phyloP scores from a whole-genome alignment of 2,113 vertebrate species.

The Plecturocebus donacophilus region DNA sequence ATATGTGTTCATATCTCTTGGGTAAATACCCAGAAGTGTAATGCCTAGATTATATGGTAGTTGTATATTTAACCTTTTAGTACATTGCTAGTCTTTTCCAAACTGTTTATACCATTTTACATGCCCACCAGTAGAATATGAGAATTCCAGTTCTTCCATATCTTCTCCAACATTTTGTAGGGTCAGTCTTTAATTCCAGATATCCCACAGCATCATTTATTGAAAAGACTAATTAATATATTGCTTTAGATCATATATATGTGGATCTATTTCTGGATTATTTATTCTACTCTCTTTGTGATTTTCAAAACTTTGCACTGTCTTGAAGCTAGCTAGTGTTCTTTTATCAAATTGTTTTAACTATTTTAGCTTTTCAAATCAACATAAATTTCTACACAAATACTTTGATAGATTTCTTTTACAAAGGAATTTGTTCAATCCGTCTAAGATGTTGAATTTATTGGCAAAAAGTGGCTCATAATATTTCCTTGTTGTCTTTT shows the following conservation, averaged over 20 bases:
- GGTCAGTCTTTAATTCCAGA: background rate
- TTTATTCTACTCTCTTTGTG: background rate
- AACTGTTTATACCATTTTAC: background rate
- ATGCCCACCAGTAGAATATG: background rate
- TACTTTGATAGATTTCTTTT: background rate
- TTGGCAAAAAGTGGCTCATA: background rate
- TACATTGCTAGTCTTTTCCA: background rate
- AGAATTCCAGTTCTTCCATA: background rate
- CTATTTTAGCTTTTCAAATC: background rate
- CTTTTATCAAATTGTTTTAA: background rate
- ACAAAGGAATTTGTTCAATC: background rate
- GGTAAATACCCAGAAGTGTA: background rate
- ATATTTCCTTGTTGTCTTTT: background rate
- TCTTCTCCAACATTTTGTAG: background rate
- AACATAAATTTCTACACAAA: background rate
- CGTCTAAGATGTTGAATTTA: background rate
- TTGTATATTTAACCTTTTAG: background rate
- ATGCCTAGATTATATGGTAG: background rate
- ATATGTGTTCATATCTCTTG: background rate
- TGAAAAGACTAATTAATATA: background rate
- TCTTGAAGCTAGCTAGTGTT: background rate
- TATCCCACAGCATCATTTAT: background rate
- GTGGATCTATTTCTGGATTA: background rate
- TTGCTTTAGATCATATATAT: background rate
- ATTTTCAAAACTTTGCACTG: background rate